These are phyloP conservation scores for Ibycter americanus DNA, from an alignment of 2,797 vertebrate species.

Conservation along the genomic window DNA sequence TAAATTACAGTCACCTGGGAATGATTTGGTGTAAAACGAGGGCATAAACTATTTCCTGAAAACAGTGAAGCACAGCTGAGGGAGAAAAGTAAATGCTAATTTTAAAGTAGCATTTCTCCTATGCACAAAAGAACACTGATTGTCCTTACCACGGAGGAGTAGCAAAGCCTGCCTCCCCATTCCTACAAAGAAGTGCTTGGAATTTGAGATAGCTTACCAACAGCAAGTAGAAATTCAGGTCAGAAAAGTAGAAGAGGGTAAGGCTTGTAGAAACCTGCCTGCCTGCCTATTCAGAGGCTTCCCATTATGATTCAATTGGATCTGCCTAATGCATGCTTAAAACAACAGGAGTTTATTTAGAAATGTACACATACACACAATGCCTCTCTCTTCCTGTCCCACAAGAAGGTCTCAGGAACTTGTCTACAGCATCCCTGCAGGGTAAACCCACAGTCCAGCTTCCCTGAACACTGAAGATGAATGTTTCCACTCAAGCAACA, in stretches of 20 bases:
- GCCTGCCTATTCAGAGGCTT: not conserved
- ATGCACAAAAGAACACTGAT: not conserved
- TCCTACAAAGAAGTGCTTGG: not conserved
- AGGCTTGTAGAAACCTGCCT: slow-evolving; percentile 8
- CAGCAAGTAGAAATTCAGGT: slow-evolving; percentile 35
- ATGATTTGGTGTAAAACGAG: not conserved
- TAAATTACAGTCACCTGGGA: not conserved
- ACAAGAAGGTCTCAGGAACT: not conserved
- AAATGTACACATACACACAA: not conserved
- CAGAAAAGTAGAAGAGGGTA: slow-evolving; percentile 19
- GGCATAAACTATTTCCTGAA: not conserved
- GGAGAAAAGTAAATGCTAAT: not conserved
- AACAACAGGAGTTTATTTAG: not conserved
- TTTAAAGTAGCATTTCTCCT: not conserved
- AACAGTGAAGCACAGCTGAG: not conserved
- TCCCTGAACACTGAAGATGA: not conserved
- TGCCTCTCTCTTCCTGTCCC: not conserved
- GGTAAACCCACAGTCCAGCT: not conserved
- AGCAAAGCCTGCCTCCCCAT: slow-evolving; percentile 2
- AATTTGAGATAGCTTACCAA: not conserved
- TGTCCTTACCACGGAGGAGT: slow-evolving; percentile 18
- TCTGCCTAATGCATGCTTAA: not conserved
- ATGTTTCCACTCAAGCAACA: not conserved
- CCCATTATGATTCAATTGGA: not conserved
- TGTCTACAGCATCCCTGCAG: not conserved